Conservation (phyloP, 2,888 invertebrate genomes). For the Pteria penguin region DNA sequence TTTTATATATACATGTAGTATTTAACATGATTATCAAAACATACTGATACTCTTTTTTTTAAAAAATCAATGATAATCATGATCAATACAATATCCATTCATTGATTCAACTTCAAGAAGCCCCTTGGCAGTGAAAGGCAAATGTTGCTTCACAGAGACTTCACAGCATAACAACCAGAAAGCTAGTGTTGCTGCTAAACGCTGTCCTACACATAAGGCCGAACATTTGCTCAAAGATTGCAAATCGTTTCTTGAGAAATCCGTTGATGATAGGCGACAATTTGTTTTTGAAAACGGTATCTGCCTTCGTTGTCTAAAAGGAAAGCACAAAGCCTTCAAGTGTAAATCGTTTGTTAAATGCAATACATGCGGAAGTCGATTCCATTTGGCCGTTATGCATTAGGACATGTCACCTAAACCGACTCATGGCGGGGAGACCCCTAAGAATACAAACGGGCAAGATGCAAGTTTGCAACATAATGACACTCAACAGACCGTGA, state of each 20-base stretch:
- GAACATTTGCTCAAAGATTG: not conserved
- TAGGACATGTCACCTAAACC: not conserved
- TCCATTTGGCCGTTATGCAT: constrained; percentile 9
- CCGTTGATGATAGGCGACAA: not conserved
- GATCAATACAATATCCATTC: too few species aligned
- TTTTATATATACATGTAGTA: too few species aligned
- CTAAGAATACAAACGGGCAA: too few species aligned
- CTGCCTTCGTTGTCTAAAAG: constrained; percentile 9
- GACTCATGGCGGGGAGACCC: not conserved
- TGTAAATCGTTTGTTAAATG: constrained; percentile 5
- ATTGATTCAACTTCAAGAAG: too few species aligned
- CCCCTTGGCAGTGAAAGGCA: too few species aligned
- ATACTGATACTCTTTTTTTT: too few species aligned
- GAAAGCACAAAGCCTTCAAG: constrained; percentile 11
- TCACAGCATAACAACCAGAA: too few species aligned
- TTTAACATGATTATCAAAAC: too few species aligned
- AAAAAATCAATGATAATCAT: too few species aligned
- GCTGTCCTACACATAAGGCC: not conserved
- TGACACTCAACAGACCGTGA: not conserved
- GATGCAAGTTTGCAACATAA: not conserved
- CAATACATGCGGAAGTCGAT: not conserved
- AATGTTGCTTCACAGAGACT: too few species aligned
- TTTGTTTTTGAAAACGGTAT: constrained; percentile 1
- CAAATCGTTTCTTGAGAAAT: not conserved
- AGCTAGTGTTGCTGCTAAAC: not conserved